These are phyloP conservation scores for Oxystoma pomonae DNA, from an alignment of 2,888 invertebrate genomes.

Conservation along the genomic window DNA sequence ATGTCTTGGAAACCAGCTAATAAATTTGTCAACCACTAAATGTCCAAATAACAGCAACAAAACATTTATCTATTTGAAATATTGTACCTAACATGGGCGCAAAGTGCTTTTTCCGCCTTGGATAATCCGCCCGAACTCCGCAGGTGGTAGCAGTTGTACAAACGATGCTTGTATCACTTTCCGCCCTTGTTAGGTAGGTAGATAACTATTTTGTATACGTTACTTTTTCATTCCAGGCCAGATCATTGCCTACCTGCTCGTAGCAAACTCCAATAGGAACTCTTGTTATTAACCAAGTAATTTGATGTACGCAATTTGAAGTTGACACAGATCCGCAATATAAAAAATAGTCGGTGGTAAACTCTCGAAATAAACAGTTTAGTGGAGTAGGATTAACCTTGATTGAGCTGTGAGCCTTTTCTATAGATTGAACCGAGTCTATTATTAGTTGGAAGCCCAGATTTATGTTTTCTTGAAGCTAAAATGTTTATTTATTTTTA, in stretches of 20 bases:
- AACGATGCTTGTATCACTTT: too few relatives aligned
- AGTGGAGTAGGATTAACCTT: conserved; percentile 44
- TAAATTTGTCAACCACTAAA: too few relatives aligned
- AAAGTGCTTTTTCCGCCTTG: too few relatives aligned
- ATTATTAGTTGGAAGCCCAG: conserved; percentile 46
- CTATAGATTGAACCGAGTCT: conserved; percentile 51
- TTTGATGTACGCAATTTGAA: conserved; percentile 46
- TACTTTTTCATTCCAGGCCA: too few relatives aligned
- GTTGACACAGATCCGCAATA: conserved; percentile 59
- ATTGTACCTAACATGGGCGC: too few relatives aligned
- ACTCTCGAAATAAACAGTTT: conserved; percentile 54
- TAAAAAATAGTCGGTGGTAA: conserved; percentile 59
- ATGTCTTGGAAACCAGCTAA: too few relatives aligned
- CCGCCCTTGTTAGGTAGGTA: too few relatives aligned
- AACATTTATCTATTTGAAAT: too few relatives aligned
- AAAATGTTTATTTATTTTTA: conserved; percentile 22
- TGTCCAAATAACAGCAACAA: too few relatives aligned
- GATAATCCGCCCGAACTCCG: too few relatives aligned
- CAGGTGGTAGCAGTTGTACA: too few relatives aligned
- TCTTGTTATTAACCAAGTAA: conserved; percentile 62
- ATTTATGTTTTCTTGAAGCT: conserved; percentile 53
- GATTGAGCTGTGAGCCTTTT: conserved; percentile 50
- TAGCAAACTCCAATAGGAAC: conserved; percentile 54
- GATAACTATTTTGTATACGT: too few relatives aligned
- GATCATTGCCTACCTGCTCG: conserved; percentile 55